phyloP scores from a whole-genome alignment of 30 jellyfish, hydroid and myxozoan genomes.

The Cassiopea andromeda region DNA sequence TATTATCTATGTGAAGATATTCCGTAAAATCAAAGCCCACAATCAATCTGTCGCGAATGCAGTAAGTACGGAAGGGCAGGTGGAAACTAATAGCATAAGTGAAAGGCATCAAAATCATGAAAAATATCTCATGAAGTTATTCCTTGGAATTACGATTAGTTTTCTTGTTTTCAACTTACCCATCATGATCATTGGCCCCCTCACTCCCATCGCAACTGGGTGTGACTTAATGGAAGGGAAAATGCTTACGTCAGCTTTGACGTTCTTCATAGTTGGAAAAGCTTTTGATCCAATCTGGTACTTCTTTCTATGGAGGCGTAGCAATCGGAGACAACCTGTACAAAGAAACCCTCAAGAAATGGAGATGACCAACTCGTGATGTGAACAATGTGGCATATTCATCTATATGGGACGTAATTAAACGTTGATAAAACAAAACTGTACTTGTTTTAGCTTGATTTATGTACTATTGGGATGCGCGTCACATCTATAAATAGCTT shows the following conservation, averaged over 20 bases:
- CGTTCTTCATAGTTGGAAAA: not conserved
- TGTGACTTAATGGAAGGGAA: not conserved
- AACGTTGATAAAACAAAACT: too few species aligned
- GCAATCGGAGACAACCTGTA: not conserved
- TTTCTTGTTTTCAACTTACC: not conserved
- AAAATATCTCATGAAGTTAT: not conserved
- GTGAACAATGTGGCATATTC: too few species aligned
- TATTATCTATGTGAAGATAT: not conserved
- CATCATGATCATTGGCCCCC: not conserved
- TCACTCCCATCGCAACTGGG: not conserved
- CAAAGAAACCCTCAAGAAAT: not conserved
- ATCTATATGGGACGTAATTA: too few species aligned
- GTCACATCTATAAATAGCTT: too few species aligned
- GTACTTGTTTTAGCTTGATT: too few species aligned
- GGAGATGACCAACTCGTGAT: too few species aligned
- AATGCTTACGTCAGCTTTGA: not conserved
- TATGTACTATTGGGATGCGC: too few species aligned
- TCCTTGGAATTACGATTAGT: not conserved
- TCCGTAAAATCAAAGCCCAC: not conserved
- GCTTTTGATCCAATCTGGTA: conserved; percentile 2
- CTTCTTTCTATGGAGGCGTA: not conserved
- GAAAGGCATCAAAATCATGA: not conserved
- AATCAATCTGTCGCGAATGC: not conserved
- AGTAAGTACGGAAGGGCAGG: not conserved
- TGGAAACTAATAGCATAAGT: not conserved